Conservation (phyloP, 2,797 vertebrate species). For the Betta splendens region DNA sequence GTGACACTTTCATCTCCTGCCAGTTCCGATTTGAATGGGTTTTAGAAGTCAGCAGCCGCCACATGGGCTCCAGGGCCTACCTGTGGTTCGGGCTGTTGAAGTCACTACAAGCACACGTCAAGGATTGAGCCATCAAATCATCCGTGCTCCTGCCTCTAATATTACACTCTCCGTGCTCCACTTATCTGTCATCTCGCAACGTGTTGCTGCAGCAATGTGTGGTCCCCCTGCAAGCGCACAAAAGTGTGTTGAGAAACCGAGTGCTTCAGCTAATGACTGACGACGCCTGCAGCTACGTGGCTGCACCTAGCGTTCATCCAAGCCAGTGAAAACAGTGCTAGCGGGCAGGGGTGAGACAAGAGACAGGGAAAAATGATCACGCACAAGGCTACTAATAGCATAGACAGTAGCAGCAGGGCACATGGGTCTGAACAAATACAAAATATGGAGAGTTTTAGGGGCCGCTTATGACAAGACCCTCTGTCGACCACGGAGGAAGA, state of each 20-base stretch:
- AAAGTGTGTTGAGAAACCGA: slow-evolving; percentile 50
- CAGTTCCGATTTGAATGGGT: slow-evolving; percentile 26
- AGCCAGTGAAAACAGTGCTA: slow-evolving; percentile 70
- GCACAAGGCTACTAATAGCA: slow-evolving; percentile 22
- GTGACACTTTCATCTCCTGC: slow-evolving; percentile 33
- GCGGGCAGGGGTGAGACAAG: slow-evolving; percentile 22
- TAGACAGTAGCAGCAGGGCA: slow-evolving; percentile 31
- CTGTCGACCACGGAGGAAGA: slow-evolving; percentile 50
- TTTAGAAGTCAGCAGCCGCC: slow-evolving; percentile 46
- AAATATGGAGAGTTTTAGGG: slow-evolving; percentile 36
- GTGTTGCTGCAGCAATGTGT: slow-evolving; percentile 65
- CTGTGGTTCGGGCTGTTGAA: slow-evolving; percentile 50
- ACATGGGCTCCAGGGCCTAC: slow-evolving; percentile 50
- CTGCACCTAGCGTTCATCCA: slow-evolving; percentile 70
- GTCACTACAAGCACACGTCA: slow-evolving; percentile 47
- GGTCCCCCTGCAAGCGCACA: slow-evolving; percentile 56
- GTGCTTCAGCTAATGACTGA: slow-evolving; percentile 64
- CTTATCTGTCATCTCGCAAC: slow-evolving; percentile 60
- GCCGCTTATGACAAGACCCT: slow-evolving; percentile 50
- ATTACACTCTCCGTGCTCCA: slow-evolving; percentile 48
- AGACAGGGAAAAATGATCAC: slow-evolving; percentile 31
- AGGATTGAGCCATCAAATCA: slow-evolving; percentile 74
- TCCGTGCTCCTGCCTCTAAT: slow-evolving; percentile 64
- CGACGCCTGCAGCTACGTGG: slow-evolving; percentile 60
- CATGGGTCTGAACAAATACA: slow-evolving; percentile 17